phyloP scores from a whole-genome alignment of 2,888 invertebrate species.

The Diogma glabrata region DNA sequence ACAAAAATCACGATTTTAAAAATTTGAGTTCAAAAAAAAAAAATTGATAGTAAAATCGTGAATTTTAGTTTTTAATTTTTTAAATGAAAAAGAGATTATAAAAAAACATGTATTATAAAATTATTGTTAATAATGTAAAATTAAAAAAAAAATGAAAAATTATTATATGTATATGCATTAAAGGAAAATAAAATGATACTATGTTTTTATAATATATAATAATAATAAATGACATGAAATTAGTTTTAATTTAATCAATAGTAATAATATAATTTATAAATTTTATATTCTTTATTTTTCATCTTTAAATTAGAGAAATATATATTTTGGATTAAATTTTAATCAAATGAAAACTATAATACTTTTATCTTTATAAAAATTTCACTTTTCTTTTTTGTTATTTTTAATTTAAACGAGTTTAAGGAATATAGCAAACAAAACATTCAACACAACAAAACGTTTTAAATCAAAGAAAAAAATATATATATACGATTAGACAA shows the following conservation, averaged over 20 bases:
- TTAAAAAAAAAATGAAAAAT: slow-evolving; percentile 7
- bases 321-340: slow-evolving; percentile 8
- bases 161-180: no score
- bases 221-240: slow-evolving; percentile 8
- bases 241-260: slow-evolving; percentile 5
- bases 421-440: neutral
- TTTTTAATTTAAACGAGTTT: neutral
- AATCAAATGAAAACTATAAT: slow-evolving; percentile 4
- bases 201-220: slow-evolving; percentile 5
- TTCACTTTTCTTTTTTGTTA: neutral
- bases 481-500: slow-evolving; percentile 6
- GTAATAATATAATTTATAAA: slow-evolving; percentile 1
- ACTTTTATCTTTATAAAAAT: neutral
- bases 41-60: no score
- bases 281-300: neutral
- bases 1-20: no score
- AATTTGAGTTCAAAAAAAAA: no score
- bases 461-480: slow-evolving; percentile 5
- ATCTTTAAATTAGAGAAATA: slow-evolving; percentile 2
- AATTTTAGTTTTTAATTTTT: no score
- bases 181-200: slow-evolving; percentile 7
- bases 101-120: slow-evolving; percentile 4
- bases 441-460: slow-evolving; percentile 5
- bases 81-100: slow-evolving; percentile 8
- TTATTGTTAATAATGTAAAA: slow-evolving; percentile 6